A percentile compares a stretch with the other conserved stretches of the same genome.
These are phyloP conservation scores for Semotilus atromaculatus DNA, from an alignment of 2,797 vertebrate species.

Conservation along the genomic window DNA sequence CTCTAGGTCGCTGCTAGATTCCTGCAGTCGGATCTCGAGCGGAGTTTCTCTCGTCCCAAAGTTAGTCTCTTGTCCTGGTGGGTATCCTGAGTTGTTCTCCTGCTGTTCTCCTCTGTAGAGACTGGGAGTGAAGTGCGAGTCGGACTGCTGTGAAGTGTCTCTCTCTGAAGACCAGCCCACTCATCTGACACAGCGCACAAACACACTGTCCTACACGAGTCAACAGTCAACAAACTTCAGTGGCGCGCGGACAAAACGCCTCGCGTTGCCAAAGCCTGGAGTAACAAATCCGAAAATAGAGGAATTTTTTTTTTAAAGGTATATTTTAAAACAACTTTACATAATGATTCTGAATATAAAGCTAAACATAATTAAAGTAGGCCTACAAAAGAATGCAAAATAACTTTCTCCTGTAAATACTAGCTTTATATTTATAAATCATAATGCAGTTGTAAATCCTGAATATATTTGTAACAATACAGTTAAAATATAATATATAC, in stretches of 20 bases:
- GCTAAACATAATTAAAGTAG: neutral
- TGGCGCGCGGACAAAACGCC: too few species aligned
- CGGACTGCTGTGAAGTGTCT: constrained; percentile 73
- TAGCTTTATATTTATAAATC: neutral
- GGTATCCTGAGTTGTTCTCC: constrained; percentile 76
- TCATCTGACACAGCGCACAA: constrained; percentile 63
- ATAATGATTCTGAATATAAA: neutral
- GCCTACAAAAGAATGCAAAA: neutral
- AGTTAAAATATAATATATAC: neutral
- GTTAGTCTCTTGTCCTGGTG: constrained; percentile 55
- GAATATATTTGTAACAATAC: neutral
- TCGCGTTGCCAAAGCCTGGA: neutral
- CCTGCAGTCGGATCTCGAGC: constrained; percentile 70
- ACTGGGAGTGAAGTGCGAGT: constrained; percentile 76
- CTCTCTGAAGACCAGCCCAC: constrained; percentile 78
- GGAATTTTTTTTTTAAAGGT: neutral
- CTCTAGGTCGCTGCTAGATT: constrained; percentile 64
- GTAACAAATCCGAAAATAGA: neutral
- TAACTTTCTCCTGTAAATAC: neutral
- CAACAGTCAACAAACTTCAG: constrained; percentile 12
- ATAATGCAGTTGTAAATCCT: neutral
- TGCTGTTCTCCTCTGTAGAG: constrained; percentile 78
- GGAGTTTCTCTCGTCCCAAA: constrained; percentile 72
- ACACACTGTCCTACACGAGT: constrained; percentile 29
- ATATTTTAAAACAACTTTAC: neutral